Percentiles rank a stretch among this genome's conserved stretches.
These are phyloP conservation scores for Galeruca laticollis DNA, from an alignment of 2,888 invertebrate genomes.

Conservation along the genomic window DNA sequence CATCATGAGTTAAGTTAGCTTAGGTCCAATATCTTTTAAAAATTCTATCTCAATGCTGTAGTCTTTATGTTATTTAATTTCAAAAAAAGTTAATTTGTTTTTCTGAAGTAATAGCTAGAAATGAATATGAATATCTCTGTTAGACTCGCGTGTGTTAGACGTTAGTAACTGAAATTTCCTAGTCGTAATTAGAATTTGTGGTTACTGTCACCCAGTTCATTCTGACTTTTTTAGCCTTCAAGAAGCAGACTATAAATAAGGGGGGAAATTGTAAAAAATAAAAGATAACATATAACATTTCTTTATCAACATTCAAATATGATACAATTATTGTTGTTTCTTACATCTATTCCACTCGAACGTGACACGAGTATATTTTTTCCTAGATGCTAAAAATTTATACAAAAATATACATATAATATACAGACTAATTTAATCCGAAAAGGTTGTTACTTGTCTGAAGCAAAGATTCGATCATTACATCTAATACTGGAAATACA, in stretches of 20 bases:
- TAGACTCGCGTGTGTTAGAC: no score
- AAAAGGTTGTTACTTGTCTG: neutral
- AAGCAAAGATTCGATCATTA: neutral
- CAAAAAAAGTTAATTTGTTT: no score
- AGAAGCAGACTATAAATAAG: neutral
- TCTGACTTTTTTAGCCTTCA: no score
- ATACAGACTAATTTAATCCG: neutral
- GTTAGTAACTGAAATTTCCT: no score
- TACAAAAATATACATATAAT: constrained; percentile 5
- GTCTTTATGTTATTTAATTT: no score
- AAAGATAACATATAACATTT: constrained; percentile 9
- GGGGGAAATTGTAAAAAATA: neutral
- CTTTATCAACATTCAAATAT: constrained; percentile 15
- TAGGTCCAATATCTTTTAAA: no score
- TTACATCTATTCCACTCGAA: neutral
- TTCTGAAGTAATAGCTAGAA: no score
- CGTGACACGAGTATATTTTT: neutral
- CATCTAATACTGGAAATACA: neutral
- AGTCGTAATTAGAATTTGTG: no score
- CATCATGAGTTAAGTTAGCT: no score
- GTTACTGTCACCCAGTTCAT: no score
- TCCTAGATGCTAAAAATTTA: neutral
- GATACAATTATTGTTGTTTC: neutral
- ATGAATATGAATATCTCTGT: no score
- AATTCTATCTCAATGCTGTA: no score